Evolutionary conservation across 2,888 invertebrate genomes (phyloP), one percentile per base, ranked within the genome.

Genomic region (Caenorhabditis uteleia): DNA sequence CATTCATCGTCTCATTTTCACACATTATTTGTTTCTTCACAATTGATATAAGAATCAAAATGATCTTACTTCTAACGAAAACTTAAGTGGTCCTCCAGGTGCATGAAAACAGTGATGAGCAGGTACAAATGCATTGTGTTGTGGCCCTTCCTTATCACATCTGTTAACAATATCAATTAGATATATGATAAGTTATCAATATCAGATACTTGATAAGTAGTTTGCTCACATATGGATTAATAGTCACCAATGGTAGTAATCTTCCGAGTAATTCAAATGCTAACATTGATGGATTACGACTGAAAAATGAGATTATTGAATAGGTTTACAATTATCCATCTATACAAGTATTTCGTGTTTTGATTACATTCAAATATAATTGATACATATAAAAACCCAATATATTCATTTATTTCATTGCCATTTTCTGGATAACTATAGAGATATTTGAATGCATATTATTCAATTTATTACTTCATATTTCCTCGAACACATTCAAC

Each of bases 31-130:
- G 38, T 39, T 23, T 26, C 27, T 10, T 49, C 21, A 12, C 6
- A 5, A 45, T 18, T 45, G 5, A 6, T n/a, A 27, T 10, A 26
- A 29, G 16, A 27, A 39, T 6, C 4, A 39, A 18, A 18, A 12
- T 21, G 25, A 21, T 31, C 18, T 14, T n/a, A 62, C 95, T 86
- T 97, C 97, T 40, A 97, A 85, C 0, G 95, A 95, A 83, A 94
- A 97, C 90, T 97, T 95, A 5, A 97, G 86, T 0, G 97, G 97
- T 1, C 97, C 97, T 40, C 97, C 97, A n/a, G 97, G 97, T 1
- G 97, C 95, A 83, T 97, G 95, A 66, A 95, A 86, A 79, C 95
- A 95, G 84, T 97, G 95, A 84, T 94, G 94, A 0, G 92, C 88
- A 0, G 97, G 95, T 73, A 95, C 87, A 47, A 97, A 85, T 0